A percentile compares a stretch with the other conserved stretches of the same genome.
Conservation (phyloP, 1,140 invertebrate species). For the Drosophila nigromelanica region DNA sequence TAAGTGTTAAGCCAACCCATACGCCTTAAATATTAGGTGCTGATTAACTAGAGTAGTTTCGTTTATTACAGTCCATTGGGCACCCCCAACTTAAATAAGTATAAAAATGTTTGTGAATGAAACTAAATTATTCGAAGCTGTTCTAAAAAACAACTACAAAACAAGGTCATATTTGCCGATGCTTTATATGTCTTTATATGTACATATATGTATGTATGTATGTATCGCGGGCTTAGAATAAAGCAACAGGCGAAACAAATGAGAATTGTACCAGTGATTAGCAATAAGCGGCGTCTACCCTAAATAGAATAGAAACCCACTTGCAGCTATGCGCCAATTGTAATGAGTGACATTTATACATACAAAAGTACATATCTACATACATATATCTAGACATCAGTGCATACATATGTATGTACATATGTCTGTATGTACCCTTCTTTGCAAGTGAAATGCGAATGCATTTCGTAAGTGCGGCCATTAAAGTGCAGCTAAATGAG, state of each 20-base stretch:
- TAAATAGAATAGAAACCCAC: slow-evolving; percentile 39
- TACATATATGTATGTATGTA: neutral
- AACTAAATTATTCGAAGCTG: neutral
- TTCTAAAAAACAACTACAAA: slow-evolving; percentile 3
- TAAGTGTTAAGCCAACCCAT: too few species aligned
- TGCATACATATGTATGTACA: too few species aligned
- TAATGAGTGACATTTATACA: slow-evolving; percentile 11
- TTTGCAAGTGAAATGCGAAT: neutral
- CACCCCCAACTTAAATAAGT: too few species aligned
- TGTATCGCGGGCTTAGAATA: slow-evolving; percentile 9
- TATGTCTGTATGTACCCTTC: neutral
- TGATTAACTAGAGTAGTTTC: too few species aligned
- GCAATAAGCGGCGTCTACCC: slow-evolving; percentile 42
- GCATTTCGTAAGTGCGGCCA: slow-evolving; percentile 43
- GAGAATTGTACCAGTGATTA: slow-evolving; percentile 29
- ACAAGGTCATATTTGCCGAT: slow-evolving; percentile 15
- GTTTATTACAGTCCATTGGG: too few species aligned
- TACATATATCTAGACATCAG: neutral
- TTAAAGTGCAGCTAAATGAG: slow-evolving; percentile 46
- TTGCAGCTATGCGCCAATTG: slow-evolving; percentile 23
- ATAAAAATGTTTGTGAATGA: neutral
- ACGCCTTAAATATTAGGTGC: too few species aligned
- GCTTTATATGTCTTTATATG: neutral
- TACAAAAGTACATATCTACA: neutral
- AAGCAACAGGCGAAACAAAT: slow-evolving; percentile 26